phyloP scores from a whole-genome alignment of 2,888 invertebrate species.

The Folsomia manolachei region DNA sequence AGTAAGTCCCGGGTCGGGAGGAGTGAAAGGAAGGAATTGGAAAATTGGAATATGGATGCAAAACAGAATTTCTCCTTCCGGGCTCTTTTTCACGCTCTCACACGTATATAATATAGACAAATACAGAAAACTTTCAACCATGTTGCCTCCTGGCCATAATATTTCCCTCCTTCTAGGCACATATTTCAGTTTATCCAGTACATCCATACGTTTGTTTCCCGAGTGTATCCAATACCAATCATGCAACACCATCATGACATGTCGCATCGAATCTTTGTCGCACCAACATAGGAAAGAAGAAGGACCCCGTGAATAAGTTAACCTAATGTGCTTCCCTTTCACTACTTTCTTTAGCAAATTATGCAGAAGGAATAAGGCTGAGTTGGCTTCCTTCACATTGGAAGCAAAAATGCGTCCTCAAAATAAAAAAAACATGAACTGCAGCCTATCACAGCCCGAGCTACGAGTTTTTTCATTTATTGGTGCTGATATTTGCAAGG shows the following conservation, averaged over 20 bases:
- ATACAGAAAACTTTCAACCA: no score
- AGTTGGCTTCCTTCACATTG: background rate
- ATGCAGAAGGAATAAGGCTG: background rate
- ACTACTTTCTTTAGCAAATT: constrained; percentile 1
- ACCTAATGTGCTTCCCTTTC: background rate
- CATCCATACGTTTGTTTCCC: constrained; percentile 21
- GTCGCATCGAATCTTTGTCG: background rate
- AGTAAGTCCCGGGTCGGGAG: background rate
- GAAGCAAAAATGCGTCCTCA: no score
- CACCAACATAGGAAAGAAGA: background rate
- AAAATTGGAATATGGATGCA: constrained; percentile 26
- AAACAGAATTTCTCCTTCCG: constrained; percentile 14
- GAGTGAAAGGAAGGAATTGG: background rate
- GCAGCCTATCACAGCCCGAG: no score
- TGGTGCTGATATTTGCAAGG: no score
- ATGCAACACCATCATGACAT: background rate
- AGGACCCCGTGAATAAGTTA: background rate
- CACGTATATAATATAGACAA: no score
- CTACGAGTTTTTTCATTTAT: no score
- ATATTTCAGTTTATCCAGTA: constrained; percentile 6
- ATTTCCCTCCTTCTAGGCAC: background rate
- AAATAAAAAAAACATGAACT: no score
- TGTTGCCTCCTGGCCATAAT: background rate
- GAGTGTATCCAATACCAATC: background rate
- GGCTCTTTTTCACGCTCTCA: background rate